Conservation (phyloP, 1,140 invertebrate genomes). For the Trichonephila clavipes region DNA sequence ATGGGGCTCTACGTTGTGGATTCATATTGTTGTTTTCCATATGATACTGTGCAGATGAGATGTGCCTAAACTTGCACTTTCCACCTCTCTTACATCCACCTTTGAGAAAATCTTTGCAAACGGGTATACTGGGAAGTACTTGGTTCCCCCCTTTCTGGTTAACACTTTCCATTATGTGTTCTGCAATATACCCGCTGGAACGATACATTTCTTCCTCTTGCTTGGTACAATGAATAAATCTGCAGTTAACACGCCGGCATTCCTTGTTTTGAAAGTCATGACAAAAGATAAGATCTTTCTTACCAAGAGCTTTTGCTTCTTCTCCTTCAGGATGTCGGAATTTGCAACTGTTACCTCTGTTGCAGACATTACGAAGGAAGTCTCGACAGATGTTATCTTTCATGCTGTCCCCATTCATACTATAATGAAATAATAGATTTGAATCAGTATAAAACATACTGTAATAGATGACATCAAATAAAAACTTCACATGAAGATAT, state of each 20-base stretch:
- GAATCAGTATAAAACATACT: background rate
- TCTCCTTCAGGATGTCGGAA: slow-evolving; percentile 85
- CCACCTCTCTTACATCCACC: slow-evolving; percentile 85
- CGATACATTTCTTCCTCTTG: slow-evolving; percentile 90
- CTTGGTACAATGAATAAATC: slow-evolving; percentile 89
- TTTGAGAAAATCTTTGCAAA: slow-evolving; percentile 90
- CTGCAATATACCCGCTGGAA: slow-evolving; percentile 85
- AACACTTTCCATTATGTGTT: slow-evolving; percentile 82
- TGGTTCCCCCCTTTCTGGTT: slow-evolving; percentile 58
- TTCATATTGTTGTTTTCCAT: slow-evolving; percentile 72
- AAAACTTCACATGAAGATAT: too few species aligned
- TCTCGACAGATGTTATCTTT: slow-evolving; percentile 82
- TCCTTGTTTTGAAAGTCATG: slow-evolving; percentile 91
- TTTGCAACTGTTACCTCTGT: slow-evolving; percentile 89
- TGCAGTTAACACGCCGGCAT: slow-evolving; percentile 85
- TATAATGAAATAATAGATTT: background rate
- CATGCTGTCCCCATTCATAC: slow-evolving; percentile 73
- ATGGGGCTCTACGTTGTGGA: slow-evolving; percentile 53
- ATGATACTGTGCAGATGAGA: slow-evolving; percentile 80
- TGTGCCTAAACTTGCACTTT: slow-evolving; percentile 84
- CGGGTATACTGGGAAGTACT: slow-evolving; percentile 81
- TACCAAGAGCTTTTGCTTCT: slow-evolving; percentile 79
- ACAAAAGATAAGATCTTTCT: slow-evolving; percentile 85
- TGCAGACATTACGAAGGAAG: slow-evolving; percentile 86
- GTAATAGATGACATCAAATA: too few species aligned